phyloP scores from a whole-genome alignment of 2,888 invertebrate species.

The Tenthredo amoena region DNA sequence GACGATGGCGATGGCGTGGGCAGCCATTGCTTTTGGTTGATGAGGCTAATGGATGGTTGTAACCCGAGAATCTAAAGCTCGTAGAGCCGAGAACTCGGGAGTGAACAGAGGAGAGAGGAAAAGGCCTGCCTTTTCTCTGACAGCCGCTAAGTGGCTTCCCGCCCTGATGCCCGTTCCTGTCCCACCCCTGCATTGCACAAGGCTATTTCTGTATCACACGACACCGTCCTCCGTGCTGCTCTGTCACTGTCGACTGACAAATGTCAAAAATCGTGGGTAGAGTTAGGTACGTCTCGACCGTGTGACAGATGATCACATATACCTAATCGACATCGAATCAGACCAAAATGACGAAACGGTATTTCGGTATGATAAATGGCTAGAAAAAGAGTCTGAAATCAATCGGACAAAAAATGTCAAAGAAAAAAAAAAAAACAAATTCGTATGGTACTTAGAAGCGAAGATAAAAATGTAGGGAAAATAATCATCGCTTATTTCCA shows the following conservation, averaged over 20 bases:
- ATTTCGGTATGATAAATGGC: background rate
- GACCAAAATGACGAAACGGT: background rate
- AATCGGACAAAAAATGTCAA: background rate
- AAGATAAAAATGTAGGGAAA: background rate
- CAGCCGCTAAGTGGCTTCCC: constrained; percentile 75
- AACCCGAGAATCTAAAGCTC: constrained; percentile 69
- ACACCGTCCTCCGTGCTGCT: constrained; percentile 38
- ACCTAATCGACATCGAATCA: background rate
- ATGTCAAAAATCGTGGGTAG: background rate
- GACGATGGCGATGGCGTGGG: constrained; percentile 62
- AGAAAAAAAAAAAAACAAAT: no score
- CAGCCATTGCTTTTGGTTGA: constrained; percentile 73
- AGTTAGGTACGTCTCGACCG: background rate
- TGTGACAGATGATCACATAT: background rate
- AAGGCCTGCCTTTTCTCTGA: constrained; percentile 67
- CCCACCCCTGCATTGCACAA: constrained; percentile 39
- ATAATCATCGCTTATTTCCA: background rate
- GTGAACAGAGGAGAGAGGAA: constrained; percentile 66
- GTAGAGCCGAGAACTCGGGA: constrained; percentile 58
- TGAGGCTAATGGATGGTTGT: constrained; percentile 77
- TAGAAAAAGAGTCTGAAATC: no score
- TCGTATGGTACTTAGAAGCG: background rate
- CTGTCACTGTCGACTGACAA: background rate
- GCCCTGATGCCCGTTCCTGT: constrained; percentile 58
- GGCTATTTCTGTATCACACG: constrained; percentile 47